A percentile compares a stretch with the other conserved stretches of the same genome.
Conservation (phyloP, 2,888 invertebrate species). For the Bugula neritina region DNA sequence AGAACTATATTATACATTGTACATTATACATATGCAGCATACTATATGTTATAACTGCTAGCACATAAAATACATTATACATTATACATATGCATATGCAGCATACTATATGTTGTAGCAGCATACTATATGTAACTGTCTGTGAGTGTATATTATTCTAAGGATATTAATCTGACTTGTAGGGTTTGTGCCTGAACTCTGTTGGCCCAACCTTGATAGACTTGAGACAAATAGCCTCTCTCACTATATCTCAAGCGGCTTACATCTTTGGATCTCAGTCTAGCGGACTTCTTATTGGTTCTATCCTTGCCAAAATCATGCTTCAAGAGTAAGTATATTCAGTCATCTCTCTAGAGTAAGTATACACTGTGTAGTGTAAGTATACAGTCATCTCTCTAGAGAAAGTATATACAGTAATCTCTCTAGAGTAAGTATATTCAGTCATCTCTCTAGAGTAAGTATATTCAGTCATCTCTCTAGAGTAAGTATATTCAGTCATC, state of each 20-base stretch:
- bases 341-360: neutral
- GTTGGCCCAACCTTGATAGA: neutral
- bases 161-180: neutral
- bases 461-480: too few species aligned
- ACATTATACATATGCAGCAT: too few species aligned
- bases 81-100: neutral
- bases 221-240: neutral
- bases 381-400: neutral
- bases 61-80: neutral
- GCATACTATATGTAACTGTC: neutral
- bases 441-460: too few species aligned
- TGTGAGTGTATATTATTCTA: neutral
- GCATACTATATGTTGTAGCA: neutral
- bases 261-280: neutral
- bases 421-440: too few species aligned
- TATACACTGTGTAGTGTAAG: neutral
- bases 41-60: neutral
- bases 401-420: too few species aligned
- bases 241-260: neutral
- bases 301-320: neutral
- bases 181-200: neutral
- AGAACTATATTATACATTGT: neutral
- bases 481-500: too few species aligned
- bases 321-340: neutral
- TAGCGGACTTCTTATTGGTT: neutral